phyloP scores from a whole-genome alignment of 2,888 invertebrate species.

The Eupeodes latifasciatus region DNA sequence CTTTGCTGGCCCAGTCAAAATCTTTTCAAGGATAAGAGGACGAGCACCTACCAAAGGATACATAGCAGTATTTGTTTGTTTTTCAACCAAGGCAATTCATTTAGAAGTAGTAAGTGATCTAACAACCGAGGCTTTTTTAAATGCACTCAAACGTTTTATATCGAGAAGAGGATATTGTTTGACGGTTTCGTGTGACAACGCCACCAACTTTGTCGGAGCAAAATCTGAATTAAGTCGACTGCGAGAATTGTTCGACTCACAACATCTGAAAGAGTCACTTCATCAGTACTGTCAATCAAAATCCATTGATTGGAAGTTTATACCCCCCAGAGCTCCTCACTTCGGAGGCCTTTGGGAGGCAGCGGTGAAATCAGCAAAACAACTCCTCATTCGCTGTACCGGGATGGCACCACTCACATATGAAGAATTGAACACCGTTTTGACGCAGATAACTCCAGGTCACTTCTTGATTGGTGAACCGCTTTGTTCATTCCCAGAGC shows the following conservation, averaged over 20 bases:
- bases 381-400: background rate
- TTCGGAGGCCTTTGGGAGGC: too few species aligned
- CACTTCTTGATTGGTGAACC: background rate
- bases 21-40: constrained; percentile 38
- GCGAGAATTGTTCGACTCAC: background rate
- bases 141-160: constrained; percentile 23
- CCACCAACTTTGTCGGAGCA: background rate
- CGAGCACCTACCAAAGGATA: constrained; percentile 34
- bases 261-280: constrained; percentile 8
- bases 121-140: constrained; percentile 19
- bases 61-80: constrained; percentile 9
- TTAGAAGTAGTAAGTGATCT: constrained; percentile 46
- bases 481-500: background rate
- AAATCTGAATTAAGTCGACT: too few species aligned
- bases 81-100: constrained; percentile 30
- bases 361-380: background rate
- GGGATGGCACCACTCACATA: background rate
- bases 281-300: constrained; percentile 3
- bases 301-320: constrained; percentile 23
- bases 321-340: constrained; percentile 4
- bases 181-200: constrained; percentile 6
- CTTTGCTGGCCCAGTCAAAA: constrained; percentile 64
- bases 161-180: constrained; percentile 19
- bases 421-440: background rate
- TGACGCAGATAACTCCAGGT: background rate